Base-by-base conservation (phyloP, 2,797 vertebrate genomes). In the Halcyon leucocephala region DNA sequence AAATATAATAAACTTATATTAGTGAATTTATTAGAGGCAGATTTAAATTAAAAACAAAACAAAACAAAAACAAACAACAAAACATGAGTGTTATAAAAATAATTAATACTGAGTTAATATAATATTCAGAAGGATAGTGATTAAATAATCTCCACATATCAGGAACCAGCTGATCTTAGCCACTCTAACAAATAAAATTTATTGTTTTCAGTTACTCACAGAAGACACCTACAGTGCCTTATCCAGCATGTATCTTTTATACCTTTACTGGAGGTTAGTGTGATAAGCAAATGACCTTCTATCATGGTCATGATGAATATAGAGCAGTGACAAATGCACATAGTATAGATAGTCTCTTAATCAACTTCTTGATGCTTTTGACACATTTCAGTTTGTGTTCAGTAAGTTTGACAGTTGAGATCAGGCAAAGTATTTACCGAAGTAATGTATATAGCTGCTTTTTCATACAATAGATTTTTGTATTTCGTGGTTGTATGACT, bases 371-470 rank as follows among this genome's bases (percentile, higher is more conserved):
- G 62, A 84, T 88, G 35, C 21, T 82, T 91, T 84, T 93, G 77
- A 89, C 62, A 71, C n/a, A 46, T 89, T 93, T 93, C 80, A 92
- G 15, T 91, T 97, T 82, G 51, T 55, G 17, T 20, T 84, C n/a
- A 66, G 28, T 54, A 42, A 82, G 39, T 85, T 12, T 87, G 64
- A 72, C 64, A 65, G 52, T 31, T 86, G 42, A 82, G 31, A 52
- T 37, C 31, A 46, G 54, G 65, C 22, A 62, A 92, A 74, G 21
- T 35, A 19, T 66, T 89, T 86, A 66, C 48, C 49, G 37, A 81
- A 88, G 26, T 69, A 37, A 49, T 51, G 13, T n/a, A 28, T 52
- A 26, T 51, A 72, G 39, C 26, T 76, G 46, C 8, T 78, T 77
- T 85, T 80, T 70, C 12, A 16, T 29, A 11, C 6, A 44, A 21